phyloP scores from a whole-genome alignment of 2,797 vertebrate species.

The Orestias chungarensis region DNA sequence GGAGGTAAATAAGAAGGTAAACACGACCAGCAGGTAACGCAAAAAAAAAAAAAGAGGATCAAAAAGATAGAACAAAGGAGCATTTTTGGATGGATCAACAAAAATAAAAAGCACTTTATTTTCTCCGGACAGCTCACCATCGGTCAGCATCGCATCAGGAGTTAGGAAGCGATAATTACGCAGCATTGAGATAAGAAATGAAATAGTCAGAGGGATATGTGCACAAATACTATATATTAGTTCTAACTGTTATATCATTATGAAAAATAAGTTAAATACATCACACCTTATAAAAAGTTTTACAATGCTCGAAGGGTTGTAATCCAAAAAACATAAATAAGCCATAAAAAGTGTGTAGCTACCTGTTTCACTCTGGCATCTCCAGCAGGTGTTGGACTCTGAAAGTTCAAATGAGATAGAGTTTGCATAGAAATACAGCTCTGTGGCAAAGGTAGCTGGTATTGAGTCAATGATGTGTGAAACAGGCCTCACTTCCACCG shows the following conservation, averaged over 20 bases:
- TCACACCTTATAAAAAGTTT: not conserved
- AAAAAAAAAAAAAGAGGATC: not conserved
- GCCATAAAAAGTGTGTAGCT: slow-evolving; percentile 41
- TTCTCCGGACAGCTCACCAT: slow-evolving; percentile 69
- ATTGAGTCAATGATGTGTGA: not conserved
- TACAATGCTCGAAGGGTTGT: not conserved
- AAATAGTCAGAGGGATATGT: slow-evolving; percentile 47
- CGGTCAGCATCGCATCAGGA: slow-evolving; percentile 65
- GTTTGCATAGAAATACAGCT: slow-evolving; percentile 35
- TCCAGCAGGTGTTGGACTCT: slow-evolving; percentile 82
- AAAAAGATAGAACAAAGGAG: not conserved
- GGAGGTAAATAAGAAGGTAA: slow-evolving; percentile 20
- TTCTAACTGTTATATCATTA: not conserved
- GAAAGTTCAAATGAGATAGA: slow-evolving; percentile 68
- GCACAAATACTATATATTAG: not conserved
- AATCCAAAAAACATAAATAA: not conserved
- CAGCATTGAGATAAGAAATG: slow-evolving; percentile 59
- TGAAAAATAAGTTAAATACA: not conserved
- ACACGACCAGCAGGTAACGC: slow-evolving; percentile 33
- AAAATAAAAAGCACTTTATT: not conserved
- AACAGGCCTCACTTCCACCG: not conserved
- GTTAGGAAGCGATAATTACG: slow-evolving; percentile 70
- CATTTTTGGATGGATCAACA: not conserved
- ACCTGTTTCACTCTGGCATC: slow-evolving; percentile 83
- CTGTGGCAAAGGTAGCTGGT: not conserved